These are phyloP conservation scores for Myrmophylax atrothorax DNA, from an alignment of 2,113 vertebrate species.

Conservation along the genomic window DNA sequence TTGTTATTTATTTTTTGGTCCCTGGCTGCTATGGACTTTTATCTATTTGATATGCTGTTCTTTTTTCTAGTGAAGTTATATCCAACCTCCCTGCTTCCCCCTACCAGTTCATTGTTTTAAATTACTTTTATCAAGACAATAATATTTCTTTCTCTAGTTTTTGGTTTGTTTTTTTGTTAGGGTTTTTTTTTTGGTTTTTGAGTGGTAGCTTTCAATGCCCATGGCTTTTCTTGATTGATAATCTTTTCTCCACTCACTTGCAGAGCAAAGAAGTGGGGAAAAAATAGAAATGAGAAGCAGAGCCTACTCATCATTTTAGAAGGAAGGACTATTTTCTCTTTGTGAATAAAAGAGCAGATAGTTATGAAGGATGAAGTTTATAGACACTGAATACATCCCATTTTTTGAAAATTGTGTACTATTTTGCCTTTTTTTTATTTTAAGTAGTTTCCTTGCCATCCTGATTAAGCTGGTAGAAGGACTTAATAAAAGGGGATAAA, in stretches of 20 bases:
- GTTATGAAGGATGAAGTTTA: not conserved
- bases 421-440: not conserved
- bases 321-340: not conserved
- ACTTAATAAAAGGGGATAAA: not conserved
- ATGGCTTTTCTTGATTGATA: not conserved
- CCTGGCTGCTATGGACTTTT: not conserved
- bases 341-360: not conserved
- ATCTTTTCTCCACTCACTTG: not conserved
- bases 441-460: not conserved
- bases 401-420: not conserved
- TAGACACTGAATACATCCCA: not conserved
- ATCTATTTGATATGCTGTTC: not conserved
- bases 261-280: not conserved
- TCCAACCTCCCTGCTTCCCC: not conserved
- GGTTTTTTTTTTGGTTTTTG: not conserved
- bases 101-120: not conserved
- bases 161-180: too few species aligned
- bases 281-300: not conserved
- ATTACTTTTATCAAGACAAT: not conserved
- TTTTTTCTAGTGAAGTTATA: not conserved
- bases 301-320: not conserved
- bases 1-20: not conserved
- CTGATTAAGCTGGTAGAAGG: not conserved
- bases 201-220: not conserved
- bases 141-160: not conserved